These are phyloP conservation scores for Drosophila micromelanica DNA, from an alignment of 1,140 invertebrate species.

Conservation along the genomic window DNA sequence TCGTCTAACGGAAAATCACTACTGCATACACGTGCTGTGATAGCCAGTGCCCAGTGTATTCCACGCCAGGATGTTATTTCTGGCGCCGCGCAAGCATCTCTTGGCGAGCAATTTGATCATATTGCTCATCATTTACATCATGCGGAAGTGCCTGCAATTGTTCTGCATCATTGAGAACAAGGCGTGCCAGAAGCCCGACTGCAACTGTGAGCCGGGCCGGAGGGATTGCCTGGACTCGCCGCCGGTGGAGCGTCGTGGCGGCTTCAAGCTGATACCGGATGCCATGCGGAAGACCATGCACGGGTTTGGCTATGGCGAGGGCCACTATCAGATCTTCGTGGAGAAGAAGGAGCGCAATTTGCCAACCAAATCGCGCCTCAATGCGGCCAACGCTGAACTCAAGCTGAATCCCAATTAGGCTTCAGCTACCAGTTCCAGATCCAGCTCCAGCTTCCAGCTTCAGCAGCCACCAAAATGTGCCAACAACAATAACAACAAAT, in stretches of 20 bases:
- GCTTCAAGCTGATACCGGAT: constrained; percentile 67
- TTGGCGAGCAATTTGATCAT: constrained; percentile 74
- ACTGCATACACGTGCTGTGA: constrained; percentile 49
- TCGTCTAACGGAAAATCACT: constrained; percentile 13
- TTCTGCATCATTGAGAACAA: constrained; percentile 79
- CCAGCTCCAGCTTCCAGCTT: background rate
- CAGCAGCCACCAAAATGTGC: constrained; percentile 51
- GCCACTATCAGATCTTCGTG: constrained; percentile 79
- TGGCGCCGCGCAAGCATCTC: constrained; percentile 76
- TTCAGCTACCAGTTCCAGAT: background rate
- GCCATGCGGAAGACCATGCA: constrained; percentile 75
- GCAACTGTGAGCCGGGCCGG: constrained; percentile 24
- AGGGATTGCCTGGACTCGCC: constrained; percentile 39
- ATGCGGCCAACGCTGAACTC: constrained; percentile 78
- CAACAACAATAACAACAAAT: constrained; percentile 38
- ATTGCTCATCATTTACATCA: constrained; percentile 68
- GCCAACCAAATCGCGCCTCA: constrained; percentile 71
- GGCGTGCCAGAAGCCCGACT: constrained; percentile 39
- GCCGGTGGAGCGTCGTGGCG: constrained; percentile 34
- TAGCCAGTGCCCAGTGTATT: constrained; percentile 42
- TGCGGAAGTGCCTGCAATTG: constrained; percentile 72
- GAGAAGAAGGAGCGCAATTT: constrained; percentile 79
- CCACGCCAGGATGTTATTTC: constrained; percentile 60
- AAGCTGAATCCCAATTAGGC: constrained; percentile 81
- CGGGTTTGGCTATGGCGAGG: constrained; percentile 77